Conservation (phyloP, 1,140 invertebrate genomes). For the Drosophila miranda region DNA sequence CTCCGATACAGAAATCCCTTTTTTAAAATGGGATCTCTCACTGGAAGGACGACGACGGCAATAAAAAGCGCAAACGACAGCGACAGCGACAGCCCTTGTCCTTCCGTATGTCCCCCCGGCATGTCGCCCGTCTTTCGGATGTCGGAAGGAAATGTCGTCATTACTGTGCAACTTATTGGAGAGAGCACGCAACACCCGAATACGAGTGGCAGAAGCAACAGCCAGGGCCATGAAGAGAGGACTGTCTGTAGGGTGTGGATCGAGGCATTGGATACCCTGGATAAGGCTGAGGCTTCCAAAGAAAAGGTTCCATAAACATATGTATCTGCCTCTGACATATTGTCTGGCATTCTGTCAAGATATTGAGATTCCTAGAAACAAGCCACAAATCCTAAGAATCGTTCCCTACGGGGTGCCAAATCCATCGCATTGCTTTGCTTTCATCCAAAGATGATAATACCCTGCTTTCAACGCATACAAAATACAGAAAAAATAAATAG, state of each 20-base stretch:
- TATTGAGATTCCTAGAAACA: too few relatives aligned
- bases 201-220: neutral
- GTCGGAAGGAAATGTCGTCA: constrained; percentile 73
- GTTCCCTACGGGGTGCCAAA: too few relatives aligned
- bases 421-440: too few relatives aligned
- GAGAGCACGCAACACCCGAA: neutral
- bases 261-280: too few relatives aligned
- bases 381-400: too few relatives aligned
- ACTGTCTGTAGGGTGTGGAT: too few relatives aligned
- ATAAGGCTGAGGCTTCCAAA: too few relatives aligned
- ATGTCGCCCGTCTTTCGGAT: constrained; percentile 4
- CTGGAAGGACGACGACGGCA: constrained; percentile 40
- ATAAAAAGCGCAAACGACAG: constrained; percentile 66
- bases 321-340: too few relatives aligned
- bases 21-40: constrained; percentile 42
- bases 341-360: too few relatives aligned
- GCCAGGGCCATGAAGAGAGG: neutral
- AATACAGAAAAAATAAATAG: constrained; percentile 22
- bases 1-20: constrained; percentile 61
- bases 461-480: neutral
- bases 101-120: neutral
- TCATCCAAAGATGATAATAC: too few relatives aligned
- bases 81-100: constrained; percentile 18
- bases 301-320: too few relatives aligned
- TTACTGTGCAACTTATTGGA: constrained; percentile 63